Evolutionary conservation across 2,113 vertebrate genomes (phyloP).

Genomic region (Myodes glareolus): DNA sequence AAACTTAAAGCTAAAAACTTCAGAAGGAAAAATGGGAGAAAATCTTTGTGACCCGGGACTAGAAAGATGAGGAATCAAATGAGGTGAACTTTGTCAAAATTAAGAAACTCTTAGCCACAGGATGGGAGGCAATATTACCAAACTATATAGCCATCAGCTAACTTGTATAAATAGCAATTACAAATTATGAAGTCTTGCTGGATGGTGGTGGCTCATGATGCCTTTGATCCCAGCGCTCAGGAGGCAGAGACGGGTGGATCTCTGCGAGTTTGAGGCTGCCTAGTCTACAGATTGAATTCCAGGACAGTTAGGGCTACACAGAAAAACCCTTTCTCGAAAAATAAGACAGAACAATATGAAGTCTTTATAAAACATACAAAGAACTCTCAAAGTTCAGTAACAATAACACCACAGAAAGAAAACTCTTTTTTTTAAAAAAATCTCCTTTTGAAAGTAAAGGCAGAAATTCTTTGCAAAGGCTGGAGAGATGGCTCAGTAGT

Average conservation of each 20-base stretch:
- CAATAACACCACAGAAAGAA: not conserved
- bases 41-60: not conserved
- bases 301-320: too few species aligned
- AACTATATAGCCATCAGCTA: not conserved
- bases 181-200: not conserved
- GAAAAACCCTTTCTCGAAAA: too few species aligned
- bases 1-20: not conserved
- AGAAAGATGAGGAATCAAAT: not conserved
- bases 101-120: not conserved
- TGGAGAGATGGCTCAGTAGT: not conserved
- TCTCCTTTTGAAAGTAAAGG: not conserved
- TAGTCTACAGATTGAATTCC: too few species aligned
- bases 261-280: too few species aligned
- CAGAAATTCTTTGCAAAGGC: not conserved
- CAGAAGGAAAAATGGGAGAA: not conserved
- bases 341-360: not conserved
- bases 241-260: too few species aligned
- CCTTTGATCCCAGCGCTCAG: too few species aligned
- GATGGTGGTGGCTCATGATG: too few species aligned
- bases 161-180: not conserved
- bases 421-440: not conserved
- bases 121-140: not conserved
- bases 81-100: not conserved
- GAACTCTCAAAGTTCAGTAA: not conserved
- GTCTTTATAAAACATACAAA: not conserved